Conservation (phyloP, 2,888 invertebrate genomes). For the Sthenelais limicola region DNA sequence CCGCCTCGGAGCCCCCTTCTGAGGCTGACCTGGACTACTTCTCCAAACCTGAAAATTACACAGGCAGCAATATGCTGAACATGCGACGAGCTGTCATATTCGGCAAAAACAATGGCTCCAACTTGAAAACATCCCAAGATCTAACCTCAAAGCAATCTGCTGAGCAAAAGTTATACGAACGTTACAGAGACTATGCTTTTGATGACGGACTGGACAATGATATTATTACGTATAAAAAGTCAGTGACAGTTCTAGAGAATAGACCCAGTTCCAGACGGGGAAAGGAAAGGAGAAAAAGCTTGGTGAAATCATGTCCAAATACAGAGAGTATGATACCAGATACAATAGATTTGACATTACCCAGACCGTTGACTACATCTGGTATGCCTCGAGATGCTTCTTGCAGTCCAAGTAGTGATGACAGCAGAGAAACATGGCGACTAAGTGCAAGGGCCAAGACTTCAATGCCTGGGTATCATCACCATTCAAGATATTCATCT, state of each 20-base stretch:
- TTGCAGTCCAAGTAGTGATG: neutral
- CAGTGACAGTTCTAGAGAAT: no score
- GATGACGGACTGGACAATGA: no score
- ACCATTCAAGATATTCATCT: neutral
- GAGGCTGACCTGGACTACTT: conserved; percentile 64
- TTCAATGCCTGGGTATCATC: neutral
- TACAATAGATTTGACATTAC: no score
- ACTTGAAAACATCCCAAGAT: no score
- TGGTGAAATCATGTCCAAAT: no score
- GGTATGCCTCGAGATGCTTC: neutral
- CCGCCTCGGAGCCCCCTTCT: conserved; percentile 47
- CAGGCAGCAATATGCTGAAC: conserved; percentile 50
- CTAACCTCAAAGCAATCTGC: neutral
- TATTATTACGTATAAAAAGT: no score
- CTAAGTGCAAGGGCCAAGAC: neutral
- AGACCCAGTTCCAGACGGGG: no score
- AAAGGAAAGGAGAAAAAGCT: no score
- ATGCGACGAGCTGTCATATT: conserved; percentile 6
- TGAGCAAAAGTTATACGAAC: neutral
- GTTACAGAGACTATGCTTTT: conserved; percentile 7
- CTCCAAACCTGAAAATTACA: conserved; percentile 67
- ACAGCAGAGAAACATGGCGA: neutral
- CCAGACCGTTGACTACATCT: neutral
- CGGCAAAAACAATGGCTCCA: neutral
- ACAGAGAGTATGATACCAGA: no score